Percentiles rank a stretch among this genome's conserved stretches.
Evolutionary conservation across 2,797 vertebrate genomes (phyloP).

Genomic region (Masticophis lateralis): DNA sequence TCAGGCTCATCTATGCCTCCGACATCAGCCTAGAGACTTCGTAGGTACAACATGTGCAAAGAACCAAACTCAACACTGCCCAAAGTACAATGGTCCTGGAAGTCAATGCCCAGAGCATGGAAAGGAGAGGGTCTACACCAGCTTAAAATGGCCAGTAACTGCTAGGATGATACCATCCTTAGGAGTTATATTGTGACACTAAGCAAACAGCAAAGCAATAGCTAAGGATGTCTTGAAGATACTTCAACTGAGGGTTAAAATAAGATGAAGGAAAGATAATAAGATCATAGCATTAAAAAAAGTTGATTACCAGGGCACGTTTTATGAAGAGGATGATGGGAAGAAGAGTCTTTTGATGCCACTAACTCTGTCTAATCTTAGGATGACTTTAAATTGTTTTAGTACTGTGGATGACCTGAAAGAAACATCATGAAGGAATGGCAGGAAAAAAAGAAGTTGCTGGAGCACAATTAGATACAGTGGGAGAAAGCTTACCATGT

Average conservation of each 20-base stretch:
- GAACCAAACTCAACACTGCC: not conserved
- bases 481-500: not conserved
- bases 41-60: not conserved
- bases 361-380: not conserved
- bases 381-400: not conserved
- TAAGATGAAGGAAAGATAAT: not conserved
- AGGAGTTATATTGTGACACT: not conserved
- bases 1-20: not conserved
- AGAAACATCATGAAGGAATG: not conserved
- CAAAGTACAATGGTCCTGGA: not conserved
- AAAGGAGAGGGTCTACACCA: not conserved
- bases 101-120: not conserved
- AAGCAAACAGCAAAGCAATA: not conserved
- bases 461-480: not conserved
- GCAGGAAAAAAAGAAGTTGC: not conserved
- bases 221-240: not conserved
- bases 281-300: not conserved
- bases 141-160: not conserved
- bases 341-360: not conserved
- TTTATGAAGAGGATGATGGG: not conserved
- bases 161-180: not conserved
- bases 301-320: not conserved
- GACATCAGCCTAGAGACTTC: not conserved
- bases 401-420: not conserved
- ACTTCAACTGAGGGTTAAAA: not conserved